A percentile compares a stretch with the other conserved stretches of the same genome.
Conservation (phyloP, 2,113 vertebrate genomes). For the Fregetta grallaria region DNA sequence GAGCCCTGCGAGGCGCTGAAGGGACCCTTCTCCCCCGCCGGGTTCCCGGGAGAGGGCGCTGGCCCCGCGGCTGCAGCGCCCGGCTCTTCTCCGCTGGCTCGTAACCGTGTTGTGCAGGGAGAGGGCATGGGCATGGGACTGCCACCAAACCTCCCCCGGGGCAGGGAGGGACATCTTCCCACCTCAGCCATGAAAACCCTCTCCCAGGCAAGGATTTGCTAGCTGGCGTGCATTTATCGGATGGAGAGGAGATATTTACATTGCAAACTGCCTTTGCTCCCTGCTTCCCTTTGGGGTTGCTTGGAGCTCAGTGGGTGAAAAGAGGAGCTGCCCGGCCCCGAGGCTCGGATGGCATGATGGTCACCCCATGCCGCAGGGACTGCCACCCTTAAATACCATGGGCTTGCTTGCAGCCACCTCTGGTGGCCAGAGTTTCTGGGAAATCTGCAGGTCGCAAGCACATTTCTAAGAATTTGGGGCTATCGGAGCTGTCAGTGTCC, state of each 20-base stretch:
- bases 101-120: slow-evolving; percentile 31
- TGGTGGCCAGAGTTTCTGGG: neutral
- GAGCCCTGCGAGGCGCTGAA: neutral
- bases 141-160: neutral
- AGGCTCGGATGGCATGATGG: neutral
- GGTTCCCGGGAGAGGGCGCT: slow-evolving; percentile 66
- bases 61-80: neutral
- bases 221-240: neutral
- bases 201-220: neutral
- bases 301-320: neutral
- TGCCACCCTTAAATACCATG: neutral
- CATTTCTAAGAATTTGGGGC: neutral
- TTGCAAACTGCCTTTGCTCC: neutral
- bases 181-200: neutral
- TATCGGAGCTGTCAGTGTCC: neutral
- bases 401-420: neutral
- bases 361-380: neutral
- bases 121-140: neutral
- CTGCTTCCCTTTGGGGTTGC: neutral
- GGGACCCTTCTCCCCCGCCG: neutral
- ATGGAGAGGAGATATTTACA: neutral
- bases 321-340: neutral
- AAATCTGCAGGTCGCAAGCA: neutral
- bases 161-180: neutral
- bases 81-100: neutral